These are phyloP conservation scores for Spilosoma lubricipeda DNA, from an alignment of 2,888 invertebrate genomes.

Conservation along the genomic window DNA sequence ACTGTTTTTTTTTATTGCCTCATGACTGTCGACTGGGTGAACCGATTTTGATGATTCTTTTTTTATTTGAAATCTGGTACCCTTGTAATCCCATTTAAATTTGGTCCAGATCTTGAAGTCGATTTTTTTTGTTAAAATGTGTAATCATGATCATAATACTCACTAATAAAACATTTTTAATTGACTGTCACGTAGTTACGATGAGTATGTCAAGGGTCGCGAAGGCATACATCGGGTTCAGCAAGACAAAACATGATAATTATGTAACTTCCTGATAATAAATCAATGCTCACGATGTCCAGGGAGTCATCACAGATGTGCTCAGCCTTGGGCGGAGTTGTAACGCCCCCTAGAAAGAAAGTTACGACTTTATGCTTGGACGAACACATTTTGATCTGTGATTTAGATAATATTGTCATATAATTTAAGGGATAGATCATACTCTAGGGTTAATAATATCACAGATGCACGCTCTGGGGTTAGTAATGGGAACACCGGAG, in stretches of 20 bases:
- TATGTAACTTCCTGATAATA: constrained; percentile 45
- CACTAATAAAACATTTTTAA: background rate
- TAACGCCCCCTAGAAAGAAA: constrained; percentile 64
- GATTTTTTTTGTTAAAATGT: no score
- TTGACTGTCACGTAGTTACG: background rate
- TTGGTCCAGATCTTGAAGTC: no score
- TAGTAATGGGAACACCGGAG: no score
- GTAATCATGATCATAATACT: no score
- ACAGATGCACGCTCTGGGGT: no score
- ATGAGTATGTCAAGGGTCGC: background rate
- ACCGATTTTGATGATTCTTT: no score
- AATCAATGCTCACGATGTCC: constrained; percentile 49
- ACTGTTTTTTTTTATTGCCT: no score
- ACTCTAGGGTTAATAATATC: background rate
- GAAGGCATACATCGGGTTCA: background rate
- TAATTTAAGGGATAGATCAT: background rate
- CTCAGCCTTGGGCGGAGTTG: constrained; percentile 64
- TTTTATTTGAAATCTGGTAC: no score
- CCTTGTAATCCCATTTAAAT: no score
- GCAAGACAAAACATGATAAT: constrained; percentile 39
- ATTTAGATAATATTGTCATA: background rate
- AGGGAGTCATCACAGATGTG: constrained; percentile 60
- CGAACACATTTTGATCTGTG: constrained; percentile 51
- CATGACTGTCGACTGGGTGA: no score
- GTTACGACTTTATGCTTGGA: constrained; percentile 54